Evolutionary conservation across 2,113 vertebrate species (phyloP), one percentile per base, ranked within the genome.

Genomic region (Atractosteus spatula): DNA sequence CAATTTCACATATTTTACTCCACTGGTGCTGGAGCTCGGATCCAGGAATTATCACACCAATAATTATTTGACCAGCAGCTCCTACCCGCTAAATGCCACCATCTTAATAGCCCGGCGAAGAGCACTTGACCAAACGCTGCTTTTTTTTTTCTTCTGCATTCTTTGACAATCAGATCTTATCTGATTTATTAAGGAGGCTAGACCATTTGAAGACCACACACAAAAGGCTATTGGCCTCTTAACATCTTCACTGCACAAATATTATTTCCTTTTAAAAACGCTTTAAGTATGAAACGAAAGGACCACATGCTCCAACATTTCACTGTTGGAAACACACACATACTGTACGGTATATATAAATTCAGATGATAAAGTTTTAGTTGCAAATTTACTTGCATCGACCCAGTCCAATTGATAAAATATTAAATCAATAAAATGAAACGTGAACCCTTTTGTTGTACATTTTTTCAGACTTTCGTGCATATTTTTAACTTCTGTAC

Each of bases 1-100:
- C 2, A 41, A n/a, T 74, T 71, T 65, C 56, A 41, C 3, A 51
- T 66, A 64, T 29, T 71, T 8, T 66, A 63, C 63, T 41, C 64
- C 74, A 44, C 64, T 67, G 77, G 62, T 44, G 29, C n/a, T 75
- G 63, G 7, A 71, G 67, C 17, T 47, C 11, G 65, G 63, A 41
- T 12, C 57, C 13, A 44, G 57, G 17, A 66, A 45, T 73, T 70
- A 71, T 61, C 72, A n/a, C 68, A 47, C 72, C 54, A 70, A 54
- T 7, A 68, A 76, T 55, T 56, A 12, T 45, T 29, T 54, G 75
- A 44, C 29, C 3, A 61, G 29, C 47, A 68, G 51, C 66, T 51
- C 66, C 47, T n/a, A 8, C 17, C 45, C 47, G n/a, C 14, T 55
- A 47, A 68, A 55, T 68, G 66, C 10, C 45, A 44, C n/a, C 3